A percentile compares a stretch with the other conserved stretches of the same genome.
These are phyloP conservation scores for Sinopyrophorus schimmeli DNA, from an alignment of 2,888 invertebrate genomes.

Conservation along the genomic window DNA sequence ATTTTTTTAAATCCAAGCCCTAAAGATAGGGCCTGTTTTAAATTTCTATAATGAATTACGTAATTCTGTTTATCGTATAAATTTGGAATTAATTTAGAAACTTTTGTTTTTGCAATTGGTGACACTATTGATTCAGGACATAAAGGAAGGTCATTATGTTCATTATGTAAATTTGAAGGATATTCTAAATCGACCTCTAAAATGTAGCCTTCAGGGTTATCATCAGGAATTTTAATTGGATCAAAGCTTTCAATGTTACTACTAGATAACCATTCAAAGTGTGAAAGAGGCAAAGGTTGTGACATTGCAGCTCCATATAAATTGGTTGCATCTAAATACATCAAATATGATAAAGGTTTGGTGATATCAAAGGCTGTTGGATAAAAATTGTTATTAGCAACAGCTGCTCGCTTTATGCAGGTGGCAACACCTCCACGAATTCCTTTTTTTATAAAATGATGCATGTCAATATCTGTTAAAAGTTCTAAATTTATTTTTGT, in stretches of 20 bases:
- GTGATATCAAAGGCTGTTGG: slow-evolving; percentile 39
- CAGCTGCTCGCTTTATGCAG: slow-evolving; percentile 40
- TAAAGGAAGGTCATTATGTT: slow-evolving; percentile 46
- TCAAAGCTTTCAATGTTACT: slow-evolving; percentile 21
- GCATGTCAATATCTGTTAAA: slow-evolving; percentile 46
- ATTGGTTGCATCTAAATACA: slow-evolving; percentile 45
- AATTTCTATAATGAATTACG: slow-evolving; percentile 40
- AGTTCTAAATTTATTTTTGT: slow-evolving; percentile 41
- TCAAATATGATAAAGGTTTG: slow-evolving; percentile 36
- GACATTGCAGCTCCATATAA: slow-evolving; percentile 39
- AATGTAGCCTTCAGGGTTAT: slow-evolving; percentile 38
- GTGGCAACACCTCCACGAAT: slow-evolving; percentile 35
- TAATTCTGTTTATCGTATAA: slow-evolving; percentile 35
- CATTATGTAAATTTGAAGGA: slow-evolving; percentile 38
- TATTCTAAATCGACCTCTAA: slow-evolving; percentile 45
- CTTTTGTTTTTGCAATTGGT: slow-evolving; percentile 27
- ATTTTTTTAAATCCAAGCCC: slow-evolving; percentile 42
- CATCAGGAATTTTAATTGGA: slow-evolving; percentile 18
- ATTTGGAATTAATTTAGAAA: slow-evolving; percentile 40
- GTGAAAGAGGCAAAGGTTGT: slow-evolving; percentile 38
- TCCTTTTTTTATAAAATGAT: slow-evolving; percentile 39
- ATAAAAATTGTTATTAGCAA: slow-evolving; percentile 49
- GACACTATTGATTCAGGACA: slow-evolving; percentile 38
- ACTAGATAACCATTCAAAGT: slow-evolving; percentile 46
- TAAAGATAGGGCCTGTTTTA: slow-evolving; percentile 39